Percentiles rank a stretch among this genome's conserved stretches.
Conservation (phyloP, 2,888 invertebrate species). For the Idaea biselata region DNA sequence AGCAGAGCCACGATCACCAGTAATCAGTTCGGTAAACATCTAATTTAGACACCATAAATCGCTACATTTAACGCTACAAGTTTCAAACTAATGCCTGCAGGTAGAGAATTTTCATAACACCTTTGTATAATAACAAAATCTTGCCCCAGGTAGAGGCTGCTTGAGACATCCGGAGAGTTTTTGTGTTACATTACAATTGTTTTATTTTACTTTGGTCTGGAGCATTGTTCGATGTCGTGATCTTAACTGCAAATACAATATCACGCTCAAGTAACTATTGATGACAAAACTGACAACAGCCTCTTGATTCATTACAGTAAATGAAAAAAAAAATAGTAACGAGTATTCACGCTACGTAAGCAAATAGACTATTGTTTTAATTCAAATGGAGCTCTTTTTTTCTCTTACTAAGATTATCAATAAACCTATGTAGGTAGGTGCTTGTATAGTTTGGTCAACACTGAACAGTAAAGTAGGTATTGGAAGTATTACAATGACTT, state of each 20-base stretch:
- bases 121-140: conserved; percentile 15
- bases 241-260: conserved; percentile 11
- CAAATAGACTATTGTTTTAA: background rate
- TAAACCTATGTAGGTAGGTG: background rate
- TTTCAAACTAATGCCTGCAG: conserved; percentile 7
- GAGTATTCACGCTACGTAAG: background rate
- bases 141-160: conserved; percentile 23
- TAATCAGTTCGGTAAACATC: background rate
- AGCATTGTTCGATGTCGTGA: background rate
- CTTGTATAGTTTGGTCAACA: background rate
- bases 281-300: conserved; percentile 15
- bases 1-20: background rate
- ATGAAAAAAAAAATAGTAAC: background rate
- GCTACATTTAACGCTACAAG: background rate
- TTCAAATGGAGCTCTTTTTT: background rate
- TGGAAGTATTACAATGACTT: conserved; percentile 38
- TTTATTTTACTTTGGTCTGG: conserved; percentile 1
- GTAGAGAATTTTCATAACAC: conserved; percentile 18
- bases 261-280: conserved; percentile 17
- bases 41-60: background rate
- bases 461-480: conserved; percentile 15
- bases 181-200: conserved; percentile 19
- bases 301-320: conserved; percentile 4
- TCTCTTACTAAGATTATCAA: background rate
- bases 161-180: conserved; percentile 14